phyloP scores from a whole-genome alignment of 1,140 invertebrate species.

The Brachionus calyciflorus region DNA sequence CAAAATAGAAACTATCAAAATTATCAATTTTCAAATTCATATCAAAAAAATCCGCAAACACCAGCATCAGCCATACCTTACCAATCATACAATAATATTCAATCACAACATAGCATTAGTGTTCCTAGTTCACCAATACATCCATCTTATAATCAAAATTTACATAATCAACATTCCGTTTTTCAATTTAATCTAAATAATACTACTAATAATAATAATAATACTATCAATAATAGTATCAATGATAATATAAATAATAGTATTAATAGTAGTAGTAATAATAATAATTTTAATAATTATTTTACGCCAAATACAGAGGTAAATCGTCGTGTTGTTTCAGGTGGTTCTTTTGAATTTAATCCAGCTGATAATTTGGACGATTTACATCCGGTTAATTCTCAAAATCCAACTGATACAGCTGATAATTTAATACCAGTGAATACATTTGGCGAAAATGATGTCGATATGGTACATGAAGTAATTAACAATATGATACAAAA shows the following conservation, averaged over 20 bases:
- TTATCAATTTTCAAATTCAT: background rate
- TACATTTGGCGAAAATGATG: conserved; percentile 43
- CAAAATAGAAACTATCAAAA: background rate
- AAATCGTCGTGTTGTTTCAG: background rate
- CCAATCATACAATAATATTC: background rate
- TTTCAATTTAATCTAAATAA: background rate
- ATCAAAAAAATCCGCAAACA: background rate
- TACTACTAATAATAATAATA: background rate
- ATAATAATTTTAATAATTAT: background rate
- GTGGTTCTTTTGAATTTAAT: conserved; percentile 12
- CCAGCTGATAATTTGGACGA: background rate
- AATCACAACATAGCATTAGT: background rate
- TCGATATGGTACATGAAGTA: conserved; percentile 45
- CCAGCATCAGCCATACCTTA: conserved; percentile 23
- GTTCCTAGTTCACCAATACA: conserved; percentile 17
- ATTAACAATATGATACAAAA: conserved; percentile 42
- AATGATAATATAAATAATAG: background rate
- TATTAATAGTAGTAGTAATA: background rate
- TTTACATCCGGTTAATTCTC: background rate
- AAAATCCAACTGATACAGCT: conserved; percentile 13
- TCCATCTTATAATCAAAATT: background rate
- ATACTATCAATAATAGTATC: background rate
- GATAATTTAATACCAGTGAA: background rate
- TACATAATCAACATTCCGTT: conserved; percentile 36
- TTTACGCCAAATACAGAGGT: background rate